Evolutionary conservation across 2,888 invertebrate genomes (phyloP), one percentile per base, ranked within the genome.

Genomic region (Embidobia sp.): DNA sequence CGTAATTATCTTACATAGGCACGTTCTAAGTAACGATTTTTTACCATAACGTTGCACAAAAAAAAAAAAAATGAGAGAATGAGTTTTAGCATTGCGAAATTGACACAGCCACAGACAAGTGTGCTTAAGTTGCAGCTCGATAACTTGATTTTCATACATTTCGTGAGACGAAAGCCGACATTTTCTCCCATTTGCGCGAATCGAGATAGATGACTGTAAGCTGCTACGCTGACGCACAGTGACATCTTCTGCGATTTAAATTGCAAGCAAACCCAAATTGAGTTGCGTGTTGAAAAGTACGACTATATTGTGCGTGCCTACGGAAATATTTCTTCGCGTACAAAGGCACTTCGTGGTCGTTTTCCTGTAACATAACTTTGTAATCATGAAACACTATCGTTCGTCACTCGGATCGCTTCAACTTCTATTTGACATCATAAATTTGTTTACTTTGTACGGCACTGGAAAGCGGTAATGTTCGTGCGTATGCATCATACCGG

Each of bases 341-440:
- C 48, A 48, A 49, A 42, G 13, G 2, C 40, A 19, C 31, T 55
- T 46, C 55, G 29, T 40, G 29, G 22, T 48, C 31, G 29, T 46
- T 42, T 31, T 15, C 31, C 44, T 46, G 3, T 11, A 37, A 29
- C 31, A 3, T 37, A 63, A 61, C 48, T 67, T 75, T 49, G 48
- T 67, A 63, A 75, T 67, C 75, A 64, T 51, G 18, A 61, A 44
- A 73, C 66, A 61, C 22, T 48, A 16, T 35, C 57, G 73, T 69
- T 61, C 49, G 53, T 46, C 49, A 22, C 48, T 18, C 35, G 51
- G 42, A 10, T 11, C 53, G 70, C 37, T 79, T 76, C 81, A 80
- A 82, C 82, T 82, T 81, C 78, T 79, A 82, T 82, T 84, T 76
- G 78, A 76, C 66, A 44, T 75, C 81, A 81, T 85, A 83, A 85